Evolutionary conservation across 30 jellyfish, hydroid and myxozoan species (phyloP), one percentile per base, ranked within the genome.

Genomic region (Aurelia aurita complex sp. Pacific): DNA sequence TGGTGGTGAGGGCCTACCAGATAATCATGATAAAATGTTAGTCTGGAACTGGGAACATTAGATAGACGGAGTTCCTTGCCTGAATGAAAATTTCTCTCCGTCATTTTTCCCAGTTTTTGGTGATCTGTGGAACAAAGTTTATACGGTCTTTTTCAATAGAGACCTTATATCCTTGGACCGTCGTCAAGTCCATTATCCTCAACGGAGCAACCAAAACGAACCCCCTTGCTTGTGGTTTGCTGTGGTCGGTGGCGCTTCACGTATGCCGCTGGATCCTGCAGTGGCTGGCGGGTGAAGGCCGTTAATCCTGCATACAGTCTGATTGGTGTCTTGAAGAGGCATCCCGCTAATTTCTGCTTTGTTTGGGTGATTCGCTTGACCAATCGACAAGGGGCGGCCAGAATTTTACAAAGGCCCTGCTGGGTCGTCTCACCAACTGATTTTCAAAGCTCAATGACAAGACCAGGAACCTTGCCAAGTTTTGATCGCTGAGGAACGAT

Each of bases 301-400:
- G 87, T 36, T 66, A 77, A 46, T 64, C 67, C 52, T 55, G 18
- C 70, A 38, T 57, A 60, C 87, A 64, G 93, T 77, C 87, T 84
- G 93, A 84, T 84, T 84, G 93, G 93, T 84, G 87, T 74, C 93
- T 84, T 84, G 83, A 77, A 84, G 87, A 64, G 79, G 84, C 66
- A 77, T 84, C 93, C 93, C 78, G 93, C 93, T 84, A 74, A 84
- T 84, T 84, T 65, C 93, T 46, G 79, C 82, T 73, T 84, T 84
- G 93, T 84, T 50, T 70, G 59, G 19, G 34, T 74, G 90, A 43
- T 70, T 84, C 81, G 87, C 76, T 84, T 71, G 87, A 64, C 93
- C 93, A 84, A 84, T 84, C 82, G 74, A 57, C 82, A 36, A 64
- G 87, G 69, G 93, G 87, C 93, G 93, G 93, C 86, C 93, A 60